Conservation (phyloP, 2,797 vertebrate species). For the Paramormyrops hopkinsi region DNA sequence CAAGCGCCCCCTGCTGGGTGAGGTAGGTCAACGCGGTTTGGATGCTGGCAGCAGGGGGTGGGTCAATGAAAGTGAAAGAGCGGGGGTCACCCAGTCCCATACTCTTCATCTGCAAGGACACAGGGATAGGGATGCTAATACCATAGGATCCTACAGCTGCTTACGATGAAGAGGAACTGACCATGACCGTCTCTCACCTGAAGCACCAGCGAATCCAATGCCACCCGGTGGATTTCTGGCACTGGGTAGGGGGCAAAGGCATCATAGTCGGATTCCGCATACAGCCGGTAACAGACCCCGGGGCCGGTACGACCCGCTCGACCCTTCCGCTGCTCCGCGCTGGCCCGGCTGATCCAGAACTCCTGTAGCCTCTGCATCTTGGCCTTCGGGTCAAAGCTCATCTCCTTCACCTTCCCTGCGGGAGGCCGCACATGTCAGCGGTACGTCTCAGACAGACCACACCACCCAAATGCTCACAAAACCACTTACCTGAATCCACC, state of each 20-base stretch:
- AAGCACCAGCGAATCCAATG: constrained; percentile 77
- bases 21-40: constrained; percentile 79
- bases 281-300: constrained; percentile 84
- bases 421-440: not conserved
- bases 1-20: constrained; percentile 79
- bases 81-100: constrained; percentile 83
- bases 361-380: constrained; percentile 90
- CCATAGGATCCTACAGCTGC: not conserved
- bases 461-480: not conserved
- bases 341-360: constrained; percentile 93
- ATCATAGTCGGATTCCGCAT: constrained; percentile 78
- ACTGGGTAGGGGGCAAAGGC: constrained; percentile 79
- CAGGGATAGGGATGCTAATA: not conserved
- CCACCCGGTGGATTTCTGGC: constrained; percentile 84
- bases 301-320: constrained; percentile 84
- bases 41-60: constrained; percentile 74
- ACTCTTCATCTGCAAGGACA: constrained; percentile 76
- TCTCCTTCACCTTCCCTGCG: constrained; percentile 89
- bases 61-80: constrained; percentile 82
- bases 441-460: not conserved
- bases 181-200: constrained; percentile 59
- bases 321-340: constrained; percentile 88
- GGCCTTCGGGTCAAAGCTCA: constrained; percentile 84
- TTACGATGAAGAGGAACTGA: not conserved
- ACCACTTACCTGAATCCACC: constrained; percentile 74